Conservation (phyloP, 2,113 vertebrate species). For the Ardeotis arabs region DNA sequence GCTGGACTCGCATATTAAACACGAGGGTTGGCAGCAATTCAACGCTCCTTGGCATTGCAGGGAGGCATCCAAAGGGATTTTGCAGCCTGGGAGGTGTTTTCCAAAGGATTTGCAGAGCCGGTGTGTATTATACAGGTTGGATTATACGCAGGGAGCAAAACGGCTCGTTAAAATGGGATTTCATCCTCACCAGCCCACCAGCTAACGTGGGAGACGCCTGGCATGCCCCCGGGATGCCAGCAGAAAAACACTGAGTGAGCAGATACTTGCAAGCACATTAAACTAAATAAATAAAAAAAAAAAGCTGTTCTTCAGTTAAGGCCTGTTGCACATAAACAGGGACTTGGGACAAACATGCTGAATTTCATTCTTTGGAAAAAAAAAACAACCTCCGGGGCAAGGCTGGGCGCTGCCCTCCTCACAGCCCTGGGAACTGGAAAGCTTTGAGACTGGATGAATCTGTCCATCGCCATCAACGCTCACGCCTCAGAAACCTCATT, state of each 20-base stretch:
- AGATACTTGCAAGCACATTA: background rate
- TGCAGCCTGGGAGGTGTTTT: background rate
- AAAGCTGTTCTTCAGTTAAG: background rate
- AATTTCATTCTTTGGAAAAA: background rate
- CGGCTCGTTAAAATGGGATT: background rate
- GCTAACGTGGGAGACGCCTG: background rate
- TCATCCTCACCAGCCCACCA: background rate
- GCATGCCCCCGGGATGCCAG: background rate
- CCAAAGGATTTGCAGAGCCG: background rate
- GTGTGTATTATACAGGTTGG: rapidly evolving
- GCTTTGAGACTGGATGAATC: background rate
- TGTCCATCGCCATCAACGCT: rapidly evolving
- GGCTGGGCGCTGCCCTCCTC: background rate
- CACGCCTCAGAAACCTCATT: background rate
- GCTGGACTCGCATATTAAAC: rapidly evolving
- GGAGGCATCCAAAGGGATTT: background rate
- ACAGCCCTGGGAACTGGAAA: background rate
- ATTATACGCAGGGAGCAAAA: background rate
- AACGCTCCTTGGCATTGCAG: rapidly evolving
- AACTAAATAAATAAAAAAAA: background rate
- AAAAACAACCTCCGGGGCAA: no score
- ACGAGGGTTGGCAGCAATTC: rapidly evolving
- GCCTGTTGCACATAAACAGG: background rate
- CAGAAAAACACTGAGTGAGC: background rate
- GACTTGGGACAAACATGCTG: background rate